phyloP scores from a whole-genome alignment of 1,140 invertebrate species.

The Conopomorpha cramerella region DNA sequence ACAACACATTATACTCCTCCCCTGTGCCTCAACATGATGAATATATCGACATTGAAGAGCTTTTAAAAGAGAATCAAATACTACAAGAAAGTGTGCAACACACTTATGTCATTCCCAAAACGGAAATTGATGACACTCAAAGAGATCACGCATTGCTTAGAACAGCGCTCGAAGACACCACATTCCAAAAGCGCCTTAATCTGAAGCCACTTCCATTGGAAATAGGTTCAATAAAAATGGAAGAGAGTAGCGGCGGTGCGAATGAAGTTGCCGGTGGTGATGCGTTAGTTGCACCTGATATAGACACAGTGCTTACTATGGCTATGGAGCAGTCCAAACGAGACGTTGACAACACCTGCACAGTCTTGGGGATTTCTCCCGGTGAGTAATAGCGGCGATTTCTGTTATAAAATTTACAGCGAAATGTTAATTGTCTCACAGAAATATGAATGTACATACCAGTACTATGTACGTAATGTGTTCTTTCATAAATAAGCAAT shows the following conservation, averaged over 20 bases:
- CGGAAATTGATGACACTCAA: constrained; percentile 46
- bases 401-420: too few species aligned
- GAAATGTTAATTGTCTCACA: too few species aligned
- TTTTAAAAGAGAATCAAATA: constrained; percentile 58
- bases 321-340: constrained; percentile 85
- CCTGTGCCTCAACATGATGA: constrained; percentile 61
- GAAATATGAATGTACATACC: too few species aligned
- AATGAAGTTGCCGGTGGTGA: too few species aligned
- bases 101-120: constrained; percentile 41
- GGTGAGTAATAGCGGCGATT: constrained; percentile 77
- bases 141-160: constrained; percentile 78
- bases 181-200: constrained; percentile 81
- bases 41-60: constrained; percentile 56
- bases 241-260: constrained; percentile 57
- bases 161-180: constrained; percentile 80
- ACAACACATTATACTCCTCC: constrained; percentile 57
- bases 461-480: too few species aligned
- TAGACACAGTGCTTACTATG: constrained; percentile 82
- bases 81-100: constrained; percentile 50
- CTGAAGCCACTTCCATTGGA: constrained; percentile 70
- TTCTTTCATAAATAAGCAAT: too few species aligned
- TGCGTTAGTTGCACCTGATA: constrained; percentile 70
- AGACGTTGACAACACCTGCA: constrained; percentile 83
- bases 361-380: constrained; percentile 81
- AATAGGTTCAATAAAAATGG: constrained; percentile 61